Evolutionary conservation across 2,797 vertebrate genomes (phyloP).

Genomic region (Eupleurogrammus muticus): DNA sequence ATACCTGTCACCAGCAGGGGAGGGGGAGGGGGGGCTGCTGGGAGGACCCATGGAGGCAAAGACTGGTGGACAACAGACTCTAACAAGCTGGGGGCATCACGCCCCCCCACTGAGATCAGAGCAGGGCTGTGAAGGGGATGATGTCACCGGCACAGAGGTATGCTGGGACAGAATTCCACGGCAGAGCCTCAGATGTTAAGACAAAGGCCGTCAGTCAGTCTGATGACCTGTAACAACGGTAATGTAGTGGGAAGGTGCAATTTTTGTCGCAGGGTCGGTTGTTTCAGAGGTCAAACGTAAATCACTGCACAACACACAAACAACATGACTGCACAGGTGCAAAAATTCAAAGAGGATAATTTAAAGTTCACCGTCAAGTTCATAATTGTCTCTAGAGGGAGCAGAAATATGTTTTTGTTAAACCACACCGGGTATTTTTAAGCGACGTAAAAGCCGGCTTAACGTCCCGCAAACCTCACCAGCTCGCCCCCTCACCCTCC

Average conservation of each 20-base stretch:
- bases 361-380: slow-evolving; percentile 48
- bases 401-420: neutral
- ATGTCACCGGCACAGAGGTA: slow-evolving; percentile 61
- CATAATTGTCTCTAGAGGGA: slow-evolving; percentile 12
- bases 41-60: slow-evolving; percentile 40
- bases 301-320: slow-evolving; percentile 36
- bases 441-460: neutral
- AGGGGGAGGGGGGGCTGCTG: slow-evolving; percentile 33
- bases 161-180: slow-evolving; percentile 64
- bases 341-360: slow-evolving; percentile 22
- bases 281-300: slow-evolving; percentile 60
- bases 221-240: slow-evolving; percentile 28
- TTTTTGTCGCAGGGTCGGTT: slow-evolving; percentile 52
- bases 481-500: neutral
- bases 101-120: slow-evolving; percentile 25
- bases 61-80: slow-evolving; percentile 52
- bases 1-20: slow-evolving; percentile 64
- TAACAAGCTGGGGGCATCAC: slow-evolving; percentile 45
- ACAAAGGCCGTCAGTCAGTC: slow-evolving; percentile 32
- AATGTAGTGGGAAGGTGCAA: slow-evolving; percentile 28
- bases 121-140: slow-evolving; percentile 32
- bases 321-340: slow-evolving; percentile 28
- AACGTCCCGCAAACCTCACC: slow-evolving; percentile 28
- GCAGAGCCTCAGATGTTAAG: slow-evolving; percentile 63
- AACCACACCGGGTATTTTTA: neutral